phyloP scores from a whole-genome alignment of 2,888 invertebrate species.

The Philaethria dido region DNA sequence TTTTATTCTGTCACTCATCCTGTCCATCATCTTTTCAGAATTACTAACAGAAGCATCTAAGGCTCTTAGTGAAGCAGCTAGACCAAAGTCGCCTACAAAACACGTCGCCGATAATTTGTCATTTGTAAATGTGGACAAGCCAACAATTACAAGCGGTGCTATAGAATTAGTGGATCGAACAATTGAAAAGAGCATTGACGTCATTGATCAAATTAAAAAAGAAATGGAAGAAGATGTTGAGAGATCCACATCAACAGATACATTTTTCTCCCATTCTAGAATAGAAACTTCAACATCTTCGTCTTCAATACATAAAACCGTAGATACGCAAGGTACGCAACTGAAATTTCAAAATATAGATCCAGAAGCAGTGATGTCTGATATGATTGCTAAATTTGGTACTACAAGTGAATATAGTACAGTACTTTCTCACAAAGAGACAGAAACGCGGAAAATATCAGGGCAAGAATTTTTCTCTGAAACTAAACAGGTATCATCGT shows the following conservation, averaged over 20 bases:
- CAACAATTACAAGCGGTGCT: conserved; percentile 81
- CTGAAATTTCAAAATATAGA: conserved; percentile 72
- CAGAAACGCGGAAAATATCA: conserved; percentile 76
- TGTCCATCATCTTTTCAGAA: conserved; percentile 62
- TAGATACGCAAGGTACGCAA: conserved; percentile 64
- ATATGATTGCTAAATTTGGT: conserved; percentile 73
- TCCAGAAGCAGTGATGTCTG: conserved; percentile 71
- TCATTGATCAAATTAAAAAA: conserved; percentile 73
- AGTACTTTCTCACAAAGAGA: conserved; percentile 80
- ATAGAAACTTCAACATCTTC: conserved; percentile 75
- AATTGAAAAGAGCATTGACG: conserved; percentile 73
- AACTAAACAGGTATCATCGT: conserved; percentile 78
- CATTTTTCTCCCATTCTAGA: conserved; percentile 71
- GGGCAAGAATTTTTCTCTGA: conserved; percentile 78
- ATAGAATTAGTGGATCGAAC: conserved; percentile 81
- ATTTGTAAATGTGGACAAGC: conserved; percentile 79
- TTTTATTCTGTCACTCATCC: conserved; percentile 43
- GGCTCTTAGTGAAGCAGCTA: conserved; percentile 66
- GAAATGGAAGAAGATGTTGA: conserved; percentile 77
- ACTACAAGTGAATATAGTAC: conserved; percentile 66
- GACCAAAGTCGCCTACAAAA: conserved; percentile 77
- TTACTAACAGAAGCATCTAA: conserved; percentile 68
- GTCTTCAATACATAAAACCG: conserved; percentile 72
- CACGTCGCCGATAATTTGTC: conserved; percentile 75
- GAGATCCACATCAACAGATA: conserved; percentile 67